These are phyloP conservation scores for Aegithalos caudatus DNA, from an alignment of 2,113 vertebrate genomes.

Conservation along the genomic window DNA sequence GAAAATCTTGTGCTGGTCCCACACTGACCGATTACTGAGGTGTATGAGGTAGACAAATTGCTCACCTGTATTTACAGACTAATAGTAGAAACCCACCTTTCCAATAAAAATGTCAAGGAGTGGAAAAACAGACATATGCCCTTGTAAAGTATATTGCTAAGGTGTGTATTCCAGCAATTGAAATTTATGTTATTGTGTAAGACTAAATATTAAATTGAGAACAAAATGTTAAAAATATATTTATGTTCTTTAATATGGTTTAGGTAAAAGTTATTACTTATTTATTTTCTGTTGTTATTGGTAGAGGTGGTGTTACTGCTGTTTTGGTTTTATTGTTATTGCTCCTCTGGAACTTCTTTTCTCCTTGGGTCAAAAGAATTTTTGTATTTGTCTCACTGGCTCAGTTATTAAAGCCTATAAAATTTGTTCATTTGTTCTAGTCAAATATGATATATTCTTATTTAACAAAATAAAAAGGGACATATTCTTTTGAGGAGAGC, in stretches of 20 bases:
- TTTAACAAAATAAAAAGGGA: background rate
- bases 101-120: conserved; percentile 41
- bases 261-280: background rate
- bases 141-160: background rate
- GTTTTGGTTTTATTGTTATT: conserved; percentile 2
- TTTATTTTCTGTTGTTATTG: background rate
- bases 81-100: background rate
- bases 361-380: conserved; percentile 10
- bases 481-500: background rate
- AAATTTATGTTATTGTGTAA: background rate
- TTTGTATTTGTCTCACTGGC: background rate
- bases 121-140: background rate
- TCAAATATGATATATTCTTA: background rate
- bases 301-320: background rate
- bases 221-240: background rate
- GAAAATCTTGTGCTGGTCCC: background rate
- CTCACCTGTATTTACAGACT: background rate
- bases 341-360: background rate
- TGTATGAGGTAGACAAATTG: background rate
- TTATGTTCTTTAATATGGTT: conserved; percentile 39
- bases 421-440: background rate
- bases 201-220: conserved; percentile 20
- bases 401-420: conserved; percentile 11
- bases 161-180: background rate
- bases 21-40: background rate